Conservation (phyloP, 2,113 vertebrate genomes). For the Mirza zaza region DNA sequence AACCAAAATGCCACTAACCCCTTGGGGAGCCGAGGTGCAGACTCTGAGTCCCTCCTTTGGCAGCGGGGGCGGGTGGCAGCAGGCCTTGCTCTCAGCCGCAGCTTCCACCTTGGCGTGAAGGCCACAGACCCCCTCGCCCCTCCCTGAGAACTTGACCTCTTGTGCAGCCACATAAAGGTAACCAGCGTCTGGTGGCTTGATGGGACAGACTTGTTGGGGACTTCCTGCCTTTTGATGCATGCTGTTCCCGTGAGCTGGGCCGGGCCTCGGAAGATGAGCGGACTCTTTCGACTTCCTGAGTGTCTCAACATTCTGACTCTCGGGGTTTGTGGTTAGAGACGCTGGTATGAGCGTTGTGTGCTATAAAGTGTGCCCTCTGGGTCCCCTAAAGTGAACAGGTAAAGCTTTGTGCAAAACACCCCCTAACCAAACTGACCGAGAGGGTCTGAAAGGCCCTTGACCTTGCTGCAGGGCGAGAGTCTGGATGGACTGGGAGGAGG, state of each 20-base stretch:
- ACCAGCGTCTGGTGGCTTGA: constrained; percentile 68
- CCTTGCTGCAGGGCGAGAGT: neutral
- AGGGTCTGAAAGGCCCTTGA: constrained; percentile 15
- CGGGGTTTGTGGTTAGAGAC: constrained; percentile 69
- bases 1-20: constrained; percentile 17
- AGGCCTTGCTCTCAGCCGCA: neutral
- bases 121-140: neutral
- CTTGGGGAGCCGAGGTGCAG: neutral
- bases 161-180: constrained; percentile 65
- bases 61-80: neutral
- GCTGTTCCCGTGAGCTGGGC: constrained; percentile 62
- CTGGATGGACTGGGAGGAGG: neutral
- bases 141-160: constrained; percentile 48
- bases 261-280: constrained; percentile 52
- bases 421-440: neutral
- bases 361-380: constrained; percentile 22
- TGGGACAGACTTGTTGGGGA: constrained; percentile 50
- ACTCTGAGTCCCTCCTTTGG: neutral
- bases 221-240: constrained; percentile 74
- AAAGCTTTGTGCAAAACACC: constrained; percentile 6
- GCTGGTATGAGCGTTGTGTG: constrained; percentile 46
- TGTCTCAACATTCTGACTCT: constrained; percentile 64
- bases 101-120: neutral
- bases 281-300: constrained; percentile 67
- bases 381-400: neutral